phyloP scores from a whole-genome alignment of 1,140 invertebrate species.

The Trypoxylus dichotomus region DNA sequence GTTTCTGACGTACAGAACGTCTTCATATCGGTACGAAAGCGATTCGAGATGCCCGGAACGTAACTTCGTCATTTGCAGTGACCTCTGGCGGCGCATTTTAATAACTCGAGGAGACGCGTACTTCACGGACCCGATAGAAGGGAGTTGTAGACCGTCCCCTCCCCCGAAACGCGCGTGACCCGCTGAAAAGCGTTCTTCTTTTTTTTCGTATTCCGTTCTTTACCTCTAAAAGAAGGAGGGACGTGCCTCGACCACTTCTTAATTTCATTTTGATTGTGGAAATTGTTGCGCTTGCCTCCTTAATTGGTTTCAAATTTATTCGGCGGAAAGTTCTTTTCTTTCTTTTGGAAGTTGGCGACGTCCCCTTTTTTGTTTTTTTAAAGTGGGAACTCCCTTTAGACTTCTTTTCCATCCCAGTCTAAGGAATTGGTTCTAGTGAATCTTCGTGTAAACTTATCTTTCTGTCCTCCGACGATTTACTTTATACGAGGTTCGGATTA shows the following conservation, averaged over 20 bases:
- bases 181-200: background rate
- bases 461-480: too few relatives aligned
- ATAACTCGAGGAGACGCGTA: background rate
- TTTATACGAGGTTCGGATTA: too few relatives aligned
- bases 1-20: background rate
- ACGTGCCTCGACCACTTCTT: background rate
- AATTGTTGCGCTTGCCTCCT: slow-evolving; percentile 6
- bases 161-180: background rate
- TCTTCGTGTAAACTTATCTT: too few relatives aligned
- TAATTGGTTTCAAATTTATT: slow-evolving; percentile 19
- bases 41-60: background rate
- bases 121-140: background rate
- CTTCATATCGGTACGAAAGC: background rate
- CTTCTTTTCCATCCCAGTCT: too few relatives aligned
- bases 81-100: slow-evolving; percentile 20
- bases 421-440: too few relatives aligned
- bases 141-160: background rate
- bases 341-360: background rate
- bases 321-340: background rate
- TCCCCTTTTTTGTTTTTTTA: background rate
- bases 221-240: background rate
- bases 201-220: background rate
- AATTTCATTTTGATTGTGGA: slow-evolving; percentile 19
- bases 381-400: background rate
- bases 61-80: slow-evolving; percentile 13